Percentiles rank a stretch among this genome's conserved stretches.
Evolutionary conservation across 1,140 invertebrate species (phyloP).

Genomic region (Berghia stephanieae): DNA sequence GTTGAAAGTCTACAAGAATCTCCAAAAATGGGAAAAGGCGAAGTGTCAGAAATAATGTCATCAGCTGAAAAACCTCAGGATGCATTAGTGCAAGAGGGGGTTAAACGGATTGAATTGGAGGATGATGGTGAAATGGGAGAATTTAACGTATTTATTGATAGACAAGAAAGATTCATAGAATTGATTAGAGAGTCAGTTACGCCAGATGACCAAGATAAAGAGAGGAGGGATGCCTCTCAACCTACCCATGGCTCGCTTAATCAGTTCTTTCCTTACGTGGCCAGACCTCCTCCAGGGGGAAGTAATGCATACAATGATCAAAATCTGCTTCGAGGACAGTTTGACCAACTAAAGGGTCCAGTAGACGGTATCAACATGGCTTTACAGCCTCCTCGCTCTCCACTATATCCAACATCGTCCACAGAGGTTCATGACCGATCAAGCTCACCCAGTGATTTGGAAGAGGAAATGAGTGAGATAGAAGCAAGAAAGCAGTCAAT

Average conservation of each 20-base stretch:
- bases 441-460: conserved; percentile 40
- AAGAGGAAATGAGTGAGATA: conserved; percentile 32
- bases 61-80: too few species aligned
- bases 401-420: conserved; percentile 42
- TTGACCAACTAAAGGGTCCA: neutral
- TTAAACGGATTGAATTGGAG: too few species aligned
- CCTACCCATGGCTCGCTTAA: neutral
- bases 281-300: neutral
- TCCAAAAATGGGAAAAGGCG: too few species aligned
- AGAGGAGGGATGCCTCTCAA: neutral
- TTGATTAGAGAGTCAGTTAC: conserved; percentile 13
- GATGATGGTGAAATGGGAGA: too few species aligned
- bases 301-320: too few species aligned
- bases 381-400: conserved; percentile 32
- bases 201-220: conserved; percentile 14
- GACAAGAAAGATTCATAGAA: conserved; percentile 43
- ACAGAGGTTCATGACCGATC: conserved; percentile 45
- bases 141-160: conserved; percentile 44
- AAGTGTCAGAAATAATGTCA: too few species aligned
- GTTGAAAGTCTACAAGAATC: too few species aligned
- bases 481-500: too few species aligned
- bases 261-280: too few species aligned
- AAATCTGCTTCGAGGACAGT: too few species aligned
- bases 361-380: conserved; percentile 33
- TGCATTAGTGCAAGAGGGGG: too few species aligned